Base-by-base conservation (phyloP, 2,888 invertebrate genomes). In the Orchestes rusci region DNA sequence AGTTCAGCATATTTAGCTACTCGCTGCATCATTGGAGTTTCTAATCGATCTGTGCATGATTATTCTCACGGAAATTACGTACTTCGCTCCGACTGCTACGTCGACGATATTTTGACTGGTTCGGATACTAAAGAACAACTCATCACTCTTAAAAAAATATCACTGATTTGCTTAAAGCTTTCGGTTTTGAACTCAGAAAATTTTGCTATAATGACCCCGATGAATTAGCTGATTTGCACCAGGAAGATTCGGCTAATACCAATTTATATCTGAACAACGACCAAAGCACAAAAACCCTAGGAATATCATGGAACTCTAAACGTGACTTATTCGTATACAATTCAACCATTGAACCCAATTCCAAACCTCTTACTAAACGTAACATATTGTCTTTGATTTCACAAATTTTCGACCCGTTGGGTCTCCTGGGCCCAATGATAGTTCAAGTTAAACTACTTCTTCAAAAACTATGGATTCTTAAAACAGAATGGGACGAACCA, bases 371-470 rank as follows among this genome's bases (percentile, higher is more conserved):
- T 4, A 45, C 49, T 33, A 44, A 44, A 44, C 16, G 39, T 2
- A 32, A 1, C 8, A 31, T 44, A 7, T 13, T 44, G n/a, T 31
- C 48, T 2, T 33, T 8, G 3, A 27, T 46, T 13, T 35, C 46
- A n/a, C 31, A 46, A 27, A 16, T 49, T 1, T 45, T 39, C 18
- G 43, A 47, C n/a, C 43, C 46, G 10, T 12, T 30, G 5, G 30
- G 30, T 13, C 30, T 30, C 30, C 30, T 30, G 5, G 30, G 30
- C 4, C 30, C 30, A 5, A 5, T 30, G 30, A 12, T 30, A 30
- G 7, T 30, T 8, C 30, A 30, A 30, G 30, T 30, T 5, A 30
- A 30, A 30, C 7, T 30, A 10, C 30, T 30, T 30, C 12, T 30
- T 8, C 30, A 30, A 30, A 30, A 30, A 12, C 12, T 30, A 30